Percentiles rank a stretch among this genome's conserved stretches.
Evolutionary conservation across 2,113 vertebrate genomes (phyloP).

Genomic region (Cyphotilapia sp.): DNA sequence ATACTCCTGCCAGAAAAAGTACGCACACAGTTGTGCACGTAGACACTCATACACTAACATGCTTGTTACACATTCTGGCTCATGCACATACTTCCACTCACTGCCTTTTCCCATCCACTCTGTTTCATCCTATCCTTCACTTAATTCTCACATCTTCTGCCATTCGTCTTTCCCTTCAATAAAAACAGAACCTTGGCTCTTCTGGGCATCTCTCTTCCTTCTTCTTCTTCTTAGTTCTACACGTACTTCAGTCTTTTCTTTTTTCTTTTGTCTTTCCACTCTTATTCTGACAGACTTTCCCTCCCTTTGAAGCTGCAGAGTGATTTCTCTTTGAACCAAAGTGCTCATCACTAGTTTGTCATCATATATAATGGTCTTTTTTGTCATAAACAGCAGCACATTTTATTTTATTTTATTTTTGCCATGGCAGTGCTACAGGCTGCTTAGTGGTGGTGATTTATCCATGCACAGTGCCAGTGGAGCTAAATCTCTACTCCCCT

Average conservation of each 20-base stretch:
- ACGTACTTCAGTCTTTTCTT: not conserved
- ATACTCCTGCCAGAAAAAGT: slow-evolving; percentile 7
- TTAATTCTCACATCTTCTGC: slow-evolving; percentile 6
- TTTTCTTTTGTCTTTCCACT: not conserved
- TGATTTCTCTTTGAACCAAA: slow-evolving; percentile 22
- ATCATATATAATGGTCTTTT: slow-evolving; percentile 24
- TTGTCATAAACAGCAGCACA: slow-evolving; percentile 37
- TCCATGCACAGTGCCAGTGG: slow-evolving; percentile 45
- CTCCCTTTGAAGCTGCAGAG: slow-evolving; percentile 7
- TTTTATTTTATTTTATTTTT: slow-evolving; percentile 26
- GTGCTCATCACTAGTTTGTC: slow-evolving; percentile 36
- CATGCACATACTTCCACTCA: not conserved
- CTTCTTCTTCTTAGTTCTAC: not conserved
- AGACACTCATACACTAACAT: not conserved
- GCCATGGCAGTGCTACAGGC: slow-evolving; percentile 34
- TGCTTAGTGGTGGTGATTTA: slow-evolving; percentile 62
- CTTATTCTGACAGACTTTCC: not conserved
- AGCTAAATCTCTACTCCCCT: slow-evolving; percentile 61
- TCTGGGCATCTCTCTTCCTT: not conserved
- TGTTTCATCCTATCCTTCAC: slow-evolving; percentile 11
- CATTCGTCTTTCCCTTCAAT: slow-evolving; percentile 30
- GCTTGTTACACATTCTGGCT: not conserved
- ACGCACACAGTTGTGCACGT: not conserved
- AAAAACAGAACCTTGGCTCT: slow-evolving; percentile 21
- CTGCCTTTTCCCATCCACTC: not conserved